Base-by-base conservation (phyloP, 2,888 invertebrate species). In the Chirona hameri region DNA sequence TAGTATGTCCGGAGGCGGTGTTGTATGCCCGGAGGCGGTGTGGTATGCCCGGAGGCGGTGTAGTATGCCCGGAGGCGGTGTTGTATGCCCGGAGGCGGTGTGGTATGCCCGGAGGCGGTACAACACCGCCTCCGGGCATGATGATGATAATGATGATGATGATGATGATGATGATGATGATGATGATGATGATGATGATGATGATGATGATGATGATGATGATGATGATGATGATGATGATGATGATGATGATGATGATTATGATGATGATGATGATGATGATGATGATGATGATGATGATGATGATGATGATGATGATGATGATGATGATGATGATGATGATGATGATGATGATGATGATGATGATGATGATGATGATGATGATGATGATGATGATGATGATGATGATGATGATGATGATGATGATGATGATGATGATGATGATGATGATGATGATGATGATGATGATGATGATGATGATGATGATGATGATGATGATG, bases 131-230 rank as follows among this genome's bases (percentile, higher is more conserved):
- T n/a, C n/a, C n/a, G n/a, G n/a, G n/a, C n/a, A n/a, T n/a, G 65
- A 65, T 65, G 65, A 65, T 65, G 65, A 65, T 65, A 65, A 65
- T n/a, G 65, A 65, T n/a, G 65, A 65, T n/a, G 65, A 65, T n/a
- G 65, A 65, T n/a, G 65, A 65, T 65, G 65, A 65, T n/a, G 65
- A 65, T 65, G 65, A 65, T n/a, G 65, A 65, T 65, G 65, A 65
- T n/a, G 65, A 65, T 65, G 65, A 65, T n/a, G 65, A 65, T 65
- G 65, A 65, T n/a, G 65, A 65, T 65, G 65, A 65, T 65, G 65
- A 65, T 65, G 65, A 65, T 65, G 65, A 65, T 65, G 65, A 65
- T 65, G 65, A 65, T 65, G 65, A 65, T 65, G 65, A 65, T 65
- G 65, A 65, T 65, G 65, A 65, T 65, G 65, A 65, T 65, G 65